A percentile compares a stretch with the other conserved stretches of the same genome.
Conservation (phyloP, 2,888 invertebrate genomes). For the Caenorhabditis macrosperma region DNA sequence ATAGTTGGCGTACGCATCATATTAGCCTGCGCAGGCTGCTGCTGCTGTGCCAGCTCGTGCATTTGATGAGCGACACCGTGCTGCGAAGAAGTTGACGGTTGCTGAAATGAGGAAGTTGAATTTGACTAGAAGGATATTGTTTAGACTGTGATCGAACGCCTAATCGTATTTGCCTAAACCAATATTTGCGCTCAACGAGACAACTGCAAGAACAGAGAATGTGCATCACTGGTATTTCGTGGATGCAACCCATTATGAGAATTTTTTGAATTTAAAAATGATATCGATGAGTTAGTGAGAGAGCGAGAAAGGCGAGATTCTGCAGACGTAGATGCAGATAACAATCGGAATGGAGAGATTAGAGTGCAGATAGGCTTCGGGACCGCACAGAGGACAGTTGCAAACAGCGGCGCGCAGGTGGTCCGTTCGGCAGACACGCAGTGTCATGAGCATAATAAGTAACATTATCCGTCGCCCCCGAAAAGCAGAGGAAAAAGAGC, state of each 20-base stretch:
- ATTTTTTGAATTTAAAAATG: slow-evolving; percentile 1
- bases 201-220: neutral
- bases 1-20: slow-evolving; percentile 11
- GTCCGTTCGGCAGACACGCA: too few relatives aligned
- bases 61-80: neutral
- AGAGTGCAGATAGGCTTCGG: slow-evolving; percentile 15
- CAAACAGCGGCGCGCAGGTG: slow-evolving; percentile 9
- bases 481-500: neutral
- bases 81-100: slow-evolving; percentile 24
- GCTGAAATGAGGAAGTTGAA: slow-evolving; percentile 15
- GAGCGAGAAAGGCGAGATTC: neutral
- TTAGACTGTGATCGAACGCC: neutral
- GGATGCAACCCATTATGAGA: too few relatives aligned
- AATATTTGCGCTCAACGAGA: slow-evolving; percentile 4
- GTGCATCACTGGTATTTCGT: too few relatives aligned
- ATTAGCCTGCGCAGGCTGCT: neutral
- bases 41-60: neutral
- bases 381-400: neutral
- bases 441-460: neutral
- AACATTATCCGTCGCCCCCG: neutral
- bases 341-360: slow-evolving; percentile 39
- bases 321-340: slow-evolving; percentile 21
- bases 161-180: slow-evolving; percentile 6
- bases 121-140: neutral
- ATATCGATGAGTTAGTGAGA: neutral